Evolutionary conservation across 2,113 vertebrate genomes (phyloP), one percentile per base, ranked within the genome.

Genomic region (Phasianus colchicus): DNA sequence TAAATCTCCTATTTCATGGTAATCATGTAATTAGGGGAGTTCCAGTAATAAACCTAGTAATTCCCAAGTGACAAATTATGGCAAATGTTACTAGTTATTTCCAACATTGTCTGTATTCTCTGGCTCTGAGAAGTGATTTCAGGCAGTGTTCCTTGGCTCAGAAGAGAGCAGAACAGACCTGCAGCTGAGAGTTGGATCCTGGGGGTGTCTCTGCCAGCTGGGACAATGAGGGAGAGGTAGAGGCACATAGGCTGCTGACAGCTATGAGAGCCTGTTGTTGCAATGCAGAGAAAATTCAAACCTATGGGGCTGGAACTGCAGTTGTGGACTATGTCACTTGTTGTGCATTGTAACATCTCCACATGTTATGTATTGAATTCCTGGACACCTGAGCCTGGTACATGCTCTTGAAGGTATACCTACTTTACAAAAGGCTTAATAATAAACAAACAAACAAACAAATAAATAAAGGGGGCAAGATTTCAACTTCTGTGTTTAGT

Each of bases 221-320:
- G 47, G n/a, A 82, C 32, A 17, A 13, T 18, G 19, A 13, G 32
- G 21, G 29, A 21, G 18, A 54, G 14, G 14, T 34, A 71, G 52
- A 0, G 0, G 4, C 11, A 6, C 32, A 25, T 25, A 29, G 52
- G 58, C 6, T 69, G 57, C 43, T 65, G 21, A 16, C 36, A 18
- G 32, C 42, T 52, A 15, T 1, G 29, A 32, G 15, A 20, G 43
- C 2, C 0, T 0, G 21, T 2, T 63, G 11, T 38, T 54, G 52
- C 14, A 54, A 10, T 29, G 52, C 24, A 29, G 52, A 29, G 27
- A 54, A 54, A 54, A 54, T 54, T 54, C 14, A 54, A 54, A 54
- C 30, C 52, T 27, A 29, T 29, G 52, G 27, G 52, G 52, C 27
- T 54, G 52, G 16, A 54, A 54, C 52, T 29, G 27, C 5, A 54